Evolutionary conservation across 1,140 invertebrate genomes (phyloP).

Genomic region (Eriosoma lanigerum): DNA sequence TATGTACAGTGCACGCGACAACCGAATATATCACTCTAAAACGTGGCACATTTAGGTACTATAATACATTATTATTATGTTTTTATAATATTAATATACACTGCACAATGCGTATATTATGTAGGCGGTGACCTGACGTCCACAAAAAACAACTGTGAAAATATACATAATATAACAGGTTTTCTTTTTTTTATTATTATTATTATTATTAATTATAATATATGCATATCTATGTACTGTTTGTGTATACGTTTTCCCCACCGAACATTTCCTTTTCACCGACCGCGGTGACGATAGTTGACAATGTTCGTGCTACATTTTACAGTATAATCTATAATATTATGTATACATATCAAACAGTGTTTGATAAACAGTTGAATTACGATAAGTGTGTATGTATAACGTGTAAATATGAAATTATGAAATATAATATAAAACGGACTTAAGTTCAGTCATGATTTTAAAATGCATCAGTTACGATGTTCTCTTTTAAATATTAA

Average conservation of each 20-base stretch:
- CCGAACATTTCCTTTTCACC: background rate
- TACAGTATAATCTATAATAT: background rate
- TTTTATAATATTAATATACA: too few species aligned
- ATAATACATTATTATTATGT: too few species aligned
- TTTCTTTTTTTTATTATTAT: background rate
- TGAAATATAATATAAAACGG: too few species aligned
- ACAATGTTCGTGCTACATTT: slow-evolving; percentile 1
- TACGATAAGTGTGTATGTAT: background rate
- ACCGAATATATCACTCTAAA: too few species aligned
- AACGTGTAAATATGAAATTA: background rate
- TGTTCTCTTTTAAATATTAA: too few species aligned
- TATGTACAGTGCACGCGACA: too few species aligned
- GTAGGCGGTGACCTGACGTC: slow-evolving; percentile 21
- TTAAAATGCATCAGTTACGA: too few species aligned
- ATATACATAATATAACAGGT: slow-evolving; percentile 16
- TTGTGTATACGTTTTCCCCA: background rate
- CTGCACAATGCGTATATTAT: too few species aligned
- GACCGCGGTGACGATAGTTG: background rate
- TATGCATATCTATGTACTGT: background rate
- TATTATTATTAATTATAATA: background rate
- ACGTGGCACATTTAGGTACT: too few species aligned
- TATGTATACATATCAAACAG: background rate
- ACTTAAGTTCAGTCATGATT: too few species aligned
- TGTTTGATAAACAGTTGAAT: background rate
- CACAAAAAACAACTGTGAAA: slow-evolving; percentile 44